phyloP scores from a whole-genome alignment of 2,888 invertebrate species.

The Lithosia quadra region DNA sequence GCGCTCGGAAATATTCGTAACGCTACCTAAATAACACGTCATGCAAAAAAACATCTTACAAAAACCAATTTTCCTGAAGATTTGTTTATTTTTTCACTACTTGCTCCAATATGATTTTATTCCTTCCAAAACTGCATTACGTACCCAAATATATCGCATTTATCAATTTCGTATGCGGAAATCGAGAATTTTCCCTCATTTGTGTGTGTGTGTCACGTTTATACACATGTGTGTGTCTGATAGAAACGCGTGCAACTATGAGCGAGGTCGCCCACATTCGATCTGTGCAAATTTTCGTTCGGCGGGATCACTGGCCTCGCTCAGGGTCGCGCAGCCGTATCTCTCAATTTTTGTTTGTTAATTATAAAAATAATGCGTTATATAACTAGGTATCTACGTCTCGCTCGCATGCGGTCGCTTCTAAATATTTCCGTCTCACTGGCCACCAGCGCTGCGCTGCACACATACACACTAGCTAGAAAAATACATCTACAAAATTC shows the following conservation, averaged over 20 bases:
- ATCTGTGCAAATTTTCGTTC: slow-evolving; percentile 86
- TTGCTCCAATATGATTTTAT: slow-evolving; percentile 17
- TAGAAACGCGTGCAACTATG: slow-evolving; percentile 78
- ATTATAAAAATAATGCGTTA: slow-evolving; percentile 88
- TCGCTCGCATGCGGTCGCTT: slow-evolving; percentile 54
- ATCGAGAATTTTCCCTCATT: slow-evolving; percentile 75
- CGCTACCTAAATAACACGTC: not conserved
- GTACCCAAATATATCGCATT: slow-evolving; percentile 27
- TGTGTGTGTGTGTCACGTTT: slow-evolving; percentile 44
- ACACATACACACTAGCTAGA: slow-evolving; percentile 75
- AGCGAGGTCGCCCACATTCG: slow-evolving; percentile 87
- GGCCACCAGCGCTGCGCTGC: slow-evolving; percentile 69
- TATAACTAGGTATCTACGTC: slow-evolving; percentile 74
- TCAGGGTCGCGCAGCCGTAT: slow-evolving; percentile 84
- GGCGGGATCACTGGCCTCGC: slow-evolving; percentile 81
- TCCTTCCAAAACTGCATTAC: slow-evolving; percentile 29
- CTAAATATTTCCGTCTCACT: slow-evolving; percentile 61
- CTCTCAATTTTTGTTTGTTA: slow-evolving; percentile 87
- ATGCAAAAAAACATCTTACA: not conserved
- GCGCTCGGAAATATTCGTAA: not conserved
- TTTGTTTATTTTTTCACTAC: not conserved
- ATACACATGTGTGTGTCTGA: slow-evolving; percentile 58
- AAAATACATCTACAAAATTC: slow-evolving; percentile 85
- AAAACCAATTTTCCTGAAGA: not conserved
- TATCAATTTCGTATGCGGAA: slow-evolving; percentile 66